Evolutionary conservation across 2,113 vertebrate genomes (phyloP).

Genomic region (Carollia perspicillata): DNA sequence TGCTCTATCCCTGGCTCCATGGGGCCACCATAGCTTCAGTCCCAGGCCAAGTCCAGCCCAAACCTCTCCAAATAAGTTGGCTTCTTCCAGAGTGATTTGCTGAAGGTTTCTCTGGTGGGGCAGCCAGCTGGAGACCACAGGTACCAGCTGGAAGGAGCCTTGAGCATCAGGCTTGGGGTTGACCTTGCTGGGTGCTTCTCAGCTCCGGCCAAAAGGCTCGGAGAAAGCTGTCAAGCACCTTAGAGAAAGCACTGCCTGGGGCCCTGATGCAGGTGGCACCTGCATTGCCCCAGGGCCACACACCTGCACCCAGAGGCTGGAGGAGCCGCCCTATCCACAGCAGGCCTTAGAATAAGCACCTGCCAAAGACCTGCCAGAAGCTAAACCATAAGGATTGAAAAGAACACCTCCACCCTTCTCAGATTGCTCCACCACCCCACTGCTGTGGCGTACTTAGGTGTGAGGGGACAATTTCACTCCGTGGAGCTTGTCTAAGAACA

Average conservation of each 20-base stretch:
- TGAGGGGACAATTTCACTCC: not conserved
- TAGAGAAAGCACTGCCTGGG: too few species aligned
- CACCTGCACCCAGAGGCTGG: not conserved
- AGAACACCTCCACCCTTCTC: not conserved
- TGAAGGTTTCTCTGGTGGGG: not conserved
- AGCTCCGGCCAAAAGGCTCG: not conserved
- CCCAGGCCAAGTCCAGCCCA: not conserved
- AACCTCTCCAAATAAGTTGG: not conserved
- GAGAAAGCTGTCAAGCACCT: not conserved
- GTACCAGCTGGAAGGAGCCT: not conserved
- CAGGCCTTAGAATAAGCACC: not conserved
- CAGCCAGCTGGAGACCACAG: not conserved
- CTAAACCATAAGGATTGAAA: not conserved
- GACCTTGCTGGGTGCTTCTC: not conserved
- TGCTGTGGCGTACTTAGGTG: not conserved
- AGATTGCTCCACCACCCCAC: not conserved
- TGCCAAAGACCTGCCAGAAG: not conserved
- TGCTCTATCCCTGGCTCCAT: not conserved
- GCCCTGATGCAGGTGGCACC: not conserved
- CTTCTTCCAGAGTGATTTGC: not conserved
- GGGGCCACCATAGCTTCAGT: not conserved
- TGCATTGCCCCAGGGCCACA: not conserved
- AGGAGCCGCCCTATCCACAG: not conserved
- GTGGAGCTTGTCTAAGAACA: not conserved
- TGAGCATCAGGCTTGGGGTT: not conserved